These are phyloP conservation scores for Dicrostonyx torquatus DNA, from an alignment of 2,797 vertebrate genomes.

Conservation along the genomic window DNA sequence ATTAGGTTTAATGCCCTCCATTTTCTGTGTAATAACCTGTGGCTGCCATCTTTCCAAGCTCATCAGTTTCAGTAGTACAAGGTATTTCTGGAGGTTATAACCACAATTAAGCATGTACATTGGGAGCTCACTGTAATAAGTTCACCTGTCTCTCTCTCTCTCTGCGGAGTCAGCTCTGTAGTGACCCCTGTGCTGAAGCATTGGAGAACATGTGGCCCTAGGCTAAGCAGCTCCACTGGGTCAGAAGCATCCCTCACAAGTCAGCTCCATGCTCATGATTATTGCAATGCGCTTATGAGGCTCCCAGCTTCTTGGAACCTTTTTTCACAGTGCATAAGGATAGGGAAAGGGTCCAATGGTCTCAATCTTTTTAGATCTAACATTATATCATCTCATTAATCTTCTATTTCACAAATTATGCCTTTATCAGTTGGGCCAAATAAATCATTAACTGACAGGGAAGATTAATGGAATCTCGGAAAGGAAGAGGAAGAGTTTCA, in stretches of 20 bases:
- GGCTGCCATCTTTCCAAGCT: conserved; percentile 33
- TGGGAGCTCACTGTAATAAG: not conserved
- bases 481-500: not conserved
- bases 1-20: conserved; percentile 54
- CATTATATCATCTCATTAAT: not conserved
- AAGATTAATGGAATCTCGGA: not conserved
- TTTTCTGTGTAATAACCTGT: conserved; percentile 64
- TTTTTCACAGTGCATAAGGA: not conserved
- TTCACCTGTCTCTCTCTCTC: not conserved
- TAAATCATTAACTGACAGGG: not conserved
- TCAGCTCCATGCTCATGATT: not conserved
- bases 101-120: conserved; percentile 41
- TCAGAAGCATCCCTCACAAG: not conserved
- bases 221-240: not conserved
- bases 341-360: not conserved
- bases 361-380: conserved; percentile 5
- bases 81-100: conserved; percentile 44
- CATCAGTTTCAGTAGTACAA: conserved; percentile 49
- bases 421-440: not conserved
- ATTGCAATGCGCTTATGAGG: not conserved
- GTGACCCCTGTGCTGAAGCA: not conserved
- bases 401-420: not conserved
- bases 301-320: not conserved
- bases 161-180: not conserved
- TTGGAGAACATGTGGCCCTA: not conserved